Evolutionary conservation across 2,797 vertebrate genomes (phyloP).

Genomic region (Rhynchotus rufescens): DNA sequence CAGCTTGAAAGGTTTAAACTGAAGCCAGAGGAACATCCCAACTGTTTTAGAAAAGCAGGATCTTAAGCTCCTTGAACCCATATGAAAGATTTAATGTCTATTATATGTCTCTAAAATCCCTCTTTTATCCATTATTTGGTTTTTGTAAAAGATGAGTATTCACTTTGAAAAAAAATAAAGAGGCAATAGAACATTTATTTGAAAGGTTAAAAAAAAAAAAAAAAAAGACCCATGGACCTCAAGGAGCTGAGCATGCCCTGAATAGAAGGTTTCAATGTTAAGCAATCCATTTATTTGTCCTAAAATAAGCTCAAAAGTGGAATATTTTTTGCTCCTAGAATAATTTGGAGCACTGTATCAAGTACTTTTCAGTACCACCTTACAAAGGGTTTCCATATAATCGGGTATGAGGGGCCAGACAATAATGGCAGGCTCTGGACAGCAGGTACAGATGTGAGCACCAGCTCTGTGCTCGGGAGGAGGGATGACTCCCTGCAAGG

Average conservation of each 20-base stretch:
- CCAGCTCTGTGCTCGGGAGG: too few species aligned
- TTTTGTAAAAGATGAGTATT: neutral
- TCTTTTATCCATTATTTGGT: neutral
- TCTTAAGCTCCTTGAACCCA: neutral
- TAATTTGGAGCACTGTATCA: neutral
- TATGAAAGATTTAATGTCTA: fast-evolving
- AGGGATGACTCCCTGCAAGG: too few species aligned
- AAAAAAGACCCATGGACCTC: fast-evolving
- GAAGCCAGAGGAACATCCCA: neutral
- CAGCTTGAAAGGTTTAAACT: neutral
- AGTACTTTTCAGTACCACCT: fast-evolving
- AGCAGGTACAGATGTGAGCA: too few species aligned
- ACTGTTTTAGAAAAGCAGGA: neutral
- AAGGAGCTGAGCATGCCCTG: fast-evolving
- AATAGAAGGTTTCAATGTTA: neutral
- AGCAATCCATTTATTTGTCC: neutral
- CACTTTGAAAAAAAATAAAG: neutral
- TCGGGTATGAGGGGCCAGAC: too few species aligned
- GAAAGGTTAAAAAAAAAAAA: neutral
- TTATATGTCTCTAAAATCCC: neutral
- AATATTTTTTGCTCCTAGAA: neutral
- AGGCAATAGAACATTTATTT: neutral
- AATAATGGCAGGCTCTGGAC: too few species aligned
- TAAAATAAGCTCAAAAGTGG: neutral
- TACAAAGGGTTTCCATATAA: too few species aligned